phyloP scores from a whole-genome alignment of 64 coral and sea anemone genomes.

The Hydrozoanthus tunicans region DNA sequence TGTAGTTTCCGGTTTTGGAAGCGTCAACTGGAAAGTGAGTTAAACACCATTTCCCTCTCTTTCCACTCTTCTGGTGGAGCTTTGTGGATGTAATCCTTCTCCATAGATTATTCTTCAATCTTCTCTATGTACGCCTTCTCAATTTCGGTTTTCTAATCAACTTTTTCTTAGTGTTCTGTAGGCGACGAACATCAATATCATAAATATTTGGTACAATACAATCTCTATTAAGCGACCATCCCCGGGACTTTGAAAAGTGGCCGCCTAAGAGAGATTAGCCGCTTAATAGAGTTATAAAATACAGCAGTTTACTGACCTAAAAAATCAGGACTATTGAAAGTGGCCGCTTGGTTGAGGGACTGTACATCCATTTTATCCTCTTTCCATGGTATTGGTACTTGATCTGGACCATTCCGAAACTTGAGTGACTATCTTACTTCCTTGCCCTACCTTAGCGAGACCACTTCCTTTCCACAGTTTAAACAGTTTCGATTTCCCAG shows the following conservation, averaged over 20 bases:
- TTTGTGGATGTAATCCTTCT: slow-evolving; percentile 73
- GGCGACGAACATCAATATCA: slow-evolving; percentile 52
- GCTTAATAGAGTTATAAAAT: too few species aligned
- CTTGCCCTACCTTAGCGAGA: slow-evolving; percentile 25
- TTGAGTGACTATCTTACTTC: not conserved
- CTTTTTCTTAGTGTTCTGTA: slow-evolving; percentile 71
- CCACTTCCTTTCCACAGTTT: not conserved
- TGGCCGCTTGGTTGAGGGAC: too few species aligned
- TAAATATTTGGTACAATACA: slow-evolving; percentile 66
- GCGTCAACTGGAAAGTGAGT: slow-evolving; percentile 64
- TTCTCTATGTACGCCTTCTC: slow-evolving; percentile 49
- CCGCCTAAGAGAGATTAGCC: too few species aligned
- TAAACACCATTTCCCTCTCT: slow-evolving; percentile 49
- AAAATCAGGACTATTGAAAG: too few species aligned
- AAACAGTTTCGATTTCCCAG: slow-evolving; percentile 73
- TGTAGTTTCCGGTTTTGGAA: slow-evolving; percentile 53
- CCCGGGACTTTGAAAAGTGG: too few species aligned
- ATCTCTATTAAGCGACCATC: not conserved
- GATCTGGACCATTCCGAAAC: slow-evolving; percentile 49
- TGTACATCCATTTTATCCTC: not conserved
- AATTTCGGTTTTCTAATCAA: slow-evolving; percentile 55
- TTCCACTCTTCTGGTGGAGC: slow-evolving; percentile 2
- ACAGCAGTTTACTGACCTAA: too few species aligned
- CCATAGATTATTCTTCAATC: slow-evolving; percentile 36
- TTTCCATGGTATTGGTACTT: slow-evolving; percentile 65